Base-by-base conservation (phyloP, 2,888 invertebrate genomes). In the Stratiomys singularior region DNA sequence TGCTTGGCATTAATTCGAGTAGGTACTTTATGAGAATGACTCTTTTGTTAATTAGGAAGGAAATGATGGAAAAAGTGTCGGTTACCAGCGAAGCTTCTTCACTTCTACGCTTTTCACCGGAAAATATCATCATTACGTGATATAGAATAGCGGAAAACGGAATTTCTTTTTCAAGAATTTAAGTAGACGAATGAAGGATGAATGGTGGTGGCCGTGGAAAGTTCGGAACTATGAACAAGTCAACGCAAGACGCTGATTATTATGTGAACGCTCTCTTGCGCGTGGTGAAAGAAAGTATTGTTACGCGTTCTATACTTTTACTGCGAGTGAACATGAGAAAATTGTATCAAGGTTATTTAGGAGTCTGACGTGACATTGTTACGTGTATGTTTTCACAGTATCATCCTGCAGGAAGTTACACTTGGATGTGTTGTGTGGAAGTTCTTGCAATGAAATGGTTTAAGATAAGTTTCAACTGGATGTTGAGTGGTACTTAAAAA, bases 11-110 rank as follows among this genome's bases (percentile, higher is more conserved):
- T 15, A 47, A 47, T 69, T 69, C 15, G 69, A 47, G 69, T 46
- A 46, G 69, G 69, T 69, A 69, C 69, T 69, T 47, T 69, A 69
- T 47, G 69, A 23, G 69, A 47, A 69, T 47, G 69, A 25, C 69
- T 69, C 69, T 69, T 69, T 69, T 69, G 69, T 69, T 69, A 69
- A 69, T 69, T 69, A 69, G 69, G 69, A 47, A 69, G 69, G 69
- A 69, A 69, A 69, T 69, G 69, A 69, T 69, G 69, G 69, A 69
- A 46, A 69, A 69, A 69, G 69, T 46, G 67, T 44, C 67, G 46
- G 67, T 67, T 67, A 67, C 44, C 67, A 18, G 46, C 69, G 25
- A 27, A 37, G 11, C 37, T 37, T 37, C 37, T 37, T 37, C 37
- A 37, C 37, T 37, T 13, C 37, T n/a, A 37, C 18, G n/a, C 30